These are phyloP conservation scores for Drosophila planitibia DNA, from an alignment of 2,888 invertebrate species.

Conservation along the genomic window DNA sequence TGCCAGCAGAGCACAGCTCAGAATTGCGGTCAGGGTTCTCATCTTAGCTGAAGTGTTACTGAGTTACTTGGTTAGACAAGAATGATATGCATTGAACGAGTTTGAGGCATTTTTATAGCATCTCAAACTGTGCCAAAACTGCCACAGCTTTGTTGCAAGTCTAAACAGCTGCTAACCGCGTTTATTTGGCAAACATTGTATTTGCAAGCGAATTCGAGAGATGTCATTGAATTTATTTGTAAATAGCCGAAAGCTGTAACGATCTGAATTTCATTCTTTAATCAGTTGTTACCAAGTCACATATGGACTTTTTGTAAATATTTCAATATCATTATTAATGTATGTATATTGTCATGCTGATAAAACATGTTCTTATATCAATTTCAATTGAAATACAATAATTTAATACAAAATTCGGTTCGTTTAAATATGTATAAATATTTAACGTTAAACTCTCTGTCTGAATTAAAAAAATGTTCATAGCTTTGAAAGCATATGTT, in stretches of 20 bases:
- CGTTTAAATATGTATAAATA: not conserved
- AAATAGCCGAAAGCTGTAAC: not conserved
- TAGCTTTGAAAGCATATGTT: not conserved
- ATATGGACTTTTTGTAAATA: not conserved
- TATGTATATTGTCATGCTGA: not conserved
- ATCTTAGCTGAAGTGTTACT: not conserved
- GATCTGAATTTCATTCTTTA: not conserved
- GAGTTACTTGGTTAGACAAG: not conserved
- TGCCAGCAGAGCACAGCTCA: not conserved
- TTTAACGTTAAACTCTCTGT: not conserved
- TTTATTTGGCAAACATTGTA: not conserved
- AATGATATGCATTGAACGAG: not conserved
- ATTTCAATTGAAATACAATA: no score
- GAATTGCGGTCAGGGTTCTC: not conserved
- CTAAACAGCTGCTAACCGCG: not conserved
- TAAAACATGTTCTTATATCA: not conserved
- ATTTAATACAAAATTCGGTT: no score
- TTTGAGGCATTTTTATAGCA: not conserved
- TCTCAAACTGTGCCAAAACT: not conserved
- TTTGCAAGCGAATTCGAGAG: not conserved
- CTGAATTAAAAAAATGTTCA: not conserved
- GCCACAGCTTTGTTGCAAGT: not conserved
- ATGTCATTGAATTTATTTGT: not conserved
- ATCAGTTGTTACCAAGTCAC: not conserved
- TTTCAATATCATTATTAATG: not conserved